A percentile compares a stretch with the other conserved stretches of the same genome.
These are phyloP conservation scores for Sphecodes monilicornis DNA, from an alignment of 2,888 invertebrate genomes.

Conservation along the genomic window DNA sequence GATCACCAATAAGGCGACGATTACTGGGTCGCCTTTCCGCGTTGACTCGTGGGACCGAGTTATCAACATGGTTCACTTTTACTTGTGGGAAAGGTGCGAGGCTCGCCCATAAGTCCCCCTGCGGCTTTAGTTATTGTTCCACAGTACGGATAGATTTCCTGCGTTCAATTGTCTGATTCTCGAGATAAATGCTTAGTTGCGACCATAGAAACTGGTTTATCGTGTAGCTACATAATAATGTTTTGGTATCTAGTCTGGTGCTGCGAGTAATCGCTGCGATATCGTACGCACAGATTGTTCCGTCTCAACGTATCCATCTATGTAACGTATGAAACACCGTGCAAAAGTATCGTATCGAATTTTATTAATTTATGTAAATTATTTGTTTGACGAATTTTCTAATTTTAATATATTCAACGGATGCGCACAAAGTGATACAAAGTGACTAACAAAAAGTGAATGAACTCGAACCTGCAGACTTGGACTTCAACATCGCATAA, in stretches of 20 bases:
- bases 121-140: conserved; percentile 38
- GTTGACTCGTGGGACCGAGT: conserved; percentile 49
- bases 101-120: conserved; percentile 33
- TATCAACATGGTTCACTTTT: conserved; percentile 60
- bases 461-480: no score
- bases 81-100: conserved; percentile 55
- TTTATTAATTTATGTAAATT: no score
- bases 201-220: conserved; percentile 1
- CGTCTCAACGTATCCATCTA: background rate
- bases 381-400: no score
- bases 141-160: conserved; percentile 13
- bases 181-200: conserved; percentile 5
- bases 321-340: no score
- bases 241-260: background rate
- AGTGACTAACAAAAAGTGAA: no score
- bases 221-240: conserved; percentile 5
- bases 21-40: conserved; percentile 29
- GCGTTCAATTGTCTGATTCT: conserved; percentile 27
- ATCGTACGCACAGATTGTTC: background rate
- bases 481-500: no score
- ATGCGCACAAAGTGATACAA: no score
- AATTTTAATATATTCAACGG: no score
- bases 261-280: background rate
- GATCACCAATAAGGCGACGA: background rate
- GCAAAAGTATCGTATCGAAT: no score